Base-by-base conservation (phyloP, 2,797 vertebrate species). In the Brachyalestes nurse region DNA sequence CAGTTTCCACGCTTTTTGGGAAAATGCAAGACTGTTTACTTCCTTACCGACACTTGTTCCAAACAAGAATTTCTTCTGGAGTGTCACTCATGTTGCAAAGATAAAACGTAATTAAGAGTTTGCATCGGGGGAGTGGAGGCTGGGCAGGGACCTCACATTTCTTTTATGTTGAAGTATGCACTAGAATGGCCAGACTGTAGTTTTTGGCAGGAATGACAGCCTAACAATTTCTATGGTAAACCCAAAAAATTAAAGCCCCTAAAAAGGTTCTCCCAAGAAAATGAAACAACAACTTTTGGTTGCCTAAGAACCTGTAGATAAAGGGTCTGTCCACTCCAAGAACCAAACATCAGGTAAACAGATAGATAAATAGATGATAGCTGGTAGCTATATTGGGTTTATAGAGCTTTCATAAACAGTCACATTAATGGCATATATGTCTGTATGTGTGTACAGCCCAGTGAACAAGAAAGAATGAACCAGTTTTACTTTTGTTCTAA, bases 21-120 rank as follows among this genome's bases (percentile, higher is more conserved):
- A 38, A 5, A 55, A 58, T 19, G 47, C n/a, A 8, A 58, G 25
- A 70, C 19, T 58, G 40, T 75, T 80, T 61, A 42, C 73, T 81
- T 76, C n/a, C 28, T 51, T 28, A 61, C 12, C 14, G 60, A 47
- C 64, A 10, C 17, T 42, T 9, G 61, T 34, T 72, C 42, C 40
- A 23, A 64, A 72, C 53, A 16, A 79, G 28, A 38, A 13, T 25
- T 62, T 72, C 23, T 34, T 34, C 28, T 19, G 2, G 38, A 65
- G 3, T 73, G 69, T 73, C 58, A 73, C n/a, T 73, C 70, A 72
- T 4, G 47, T 16, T 19, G 12, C 70, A 65, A 5, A 12, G 5
- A 72, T 40, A 19, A 65, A 79, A 53, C 42, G 34, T 34, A 34
- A 62, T 23, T 23, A 61, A 58, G 42, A 57, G 53, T 57, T 57